Percentiles rank a stretch among this genome's conserved stretches.
These are phyloP conservation scores for Ophthalmotilapia sp. DNA, from an alignment of 2,113 vertebrate genomes.

Conservation along the genomic window DNA sequence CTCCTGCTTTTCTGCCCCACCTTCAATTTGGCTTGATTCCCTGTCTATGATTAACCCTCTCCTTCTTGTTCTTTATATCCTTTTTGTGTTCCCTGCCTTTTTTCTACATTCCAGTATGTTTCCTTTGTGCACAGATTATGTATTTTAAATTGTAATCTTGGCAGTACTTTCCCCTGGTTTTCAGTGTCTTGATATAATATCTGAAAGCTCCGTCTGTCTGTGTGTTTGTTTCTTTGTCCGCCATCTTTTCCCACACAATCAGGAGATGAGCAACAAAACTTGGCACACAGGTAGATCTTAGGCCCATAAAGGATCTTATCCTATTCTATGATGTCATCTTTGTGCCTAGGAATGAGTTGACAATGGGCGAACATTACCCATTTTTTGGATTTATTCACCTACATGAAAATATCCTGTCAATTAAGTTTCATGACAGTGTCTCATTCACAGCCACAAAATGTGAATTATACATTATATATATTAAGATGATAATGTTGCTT, in stretches of 20 bases:
- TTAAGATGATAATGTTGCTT: not conserved
- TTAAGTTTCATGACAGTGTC: no score
- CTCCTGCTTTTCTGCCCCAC: not conserved
- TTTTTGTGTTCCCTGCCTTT: not conserved
- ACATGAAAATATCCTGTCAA: no score
- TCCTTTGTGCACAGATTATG: not conserved
- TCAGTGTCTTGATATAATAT: not conserved
- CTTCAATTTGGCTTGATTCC: not conserved
- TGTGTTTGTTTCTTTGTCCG: not conserved
- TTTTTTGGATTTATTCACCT: no score
- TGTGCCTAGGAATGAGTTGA: no score
- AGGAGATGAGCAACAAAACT: no score
- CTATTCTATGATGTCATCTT: no score
- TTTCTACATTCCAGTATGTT: not conserved
- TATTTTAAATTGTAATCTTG: not conserved
- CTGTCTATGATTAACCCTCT: not conserved
- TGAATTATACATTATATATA: not conserved
- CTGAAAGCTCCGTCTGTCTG: not conserved
- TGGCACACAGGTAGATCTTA: no score
- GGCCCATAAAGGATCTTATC: no score
- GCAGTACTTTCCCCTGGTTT: not conserved
- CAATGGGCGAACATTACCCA: no score
- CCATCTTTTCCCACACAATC: not conserved
- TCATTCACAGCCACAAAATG: no score
- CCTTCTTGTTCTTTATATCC: not conserved